Conservation (phyloP, 2,797 vertebrate genomes). For the Anas capensis region DNA sequence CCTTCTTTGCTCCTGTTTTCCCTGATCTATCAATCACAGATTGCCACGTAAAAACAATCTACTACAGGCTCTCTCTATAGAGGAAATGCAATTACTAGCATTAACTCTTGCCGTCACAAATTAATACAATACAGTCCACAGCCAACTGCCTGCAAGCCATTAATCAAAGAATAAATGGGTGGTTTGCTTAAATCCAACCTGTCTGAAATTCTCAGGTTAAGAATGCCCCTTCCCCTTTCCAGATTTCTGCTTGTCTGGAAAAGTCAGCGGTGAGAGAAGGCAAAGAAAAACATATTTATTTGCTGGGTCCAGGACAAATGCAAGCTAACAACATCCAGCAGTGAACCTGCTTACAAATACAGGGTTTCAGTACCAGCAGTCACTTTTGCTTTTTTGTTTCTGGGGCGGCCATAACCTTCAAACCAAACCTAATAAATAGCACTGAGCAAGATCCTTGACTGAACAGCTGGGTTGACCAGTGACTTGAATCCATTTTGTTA, state of each 20-base stretch:
- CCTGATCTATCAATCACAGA: conserved; percentile 68
- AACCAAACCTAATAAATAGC: conserved; percentile 7
- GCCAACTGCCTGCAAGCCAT: conserved; percentile 7
- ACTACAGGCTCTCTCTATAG: conserved; percentile 35
- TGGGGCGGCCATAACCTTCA: conserved; percentile 17
- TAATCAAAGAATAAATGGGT: conserved; percentile 16
- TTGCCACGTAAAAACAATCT: conserved; percentile 58
- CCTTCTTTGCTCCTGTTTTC: conserved; percentile 68
- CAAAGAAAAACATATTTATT: neutral
- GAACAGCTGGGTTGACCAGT: conserved; percentile 66
- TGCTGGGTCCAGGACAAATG: neutral
- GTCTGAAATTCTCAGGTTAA: conserved; percentile 25
- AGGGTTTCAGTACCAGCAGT: neutral
- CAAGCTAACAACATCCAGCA: neutral
- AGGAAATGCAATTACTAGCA: conserved; percentile 59
- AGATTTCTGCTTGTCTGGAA: neutral
- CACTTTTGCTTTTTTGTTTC: neutral
- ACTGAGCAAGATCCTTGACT: conserved; percentile 27
- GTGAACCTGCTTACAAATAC: conserved; percentile 27
- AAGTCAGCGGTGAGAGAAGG: conserved; percentile 1
- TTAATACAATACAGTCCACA: conserved; percentile 48
- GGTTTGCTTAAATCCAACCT: conserved; percentile 2
- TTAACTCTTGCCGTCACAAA: conserved; percentile 65
- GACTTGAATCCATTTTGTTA: conserved; percentile 61
- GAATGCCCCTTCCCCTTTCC: neutral